Conservation (phyloP, 2,113 vertebrate species). For the human region GRCh38 chr11:79521501-79522000, state of each 20-base stretch:
- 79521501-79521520: background rate
- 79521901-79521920: background rate
- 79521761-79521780: background rate
- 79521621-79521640: background rate
- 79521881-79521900: background rate
- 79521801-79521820: background rate
- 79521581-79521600: background rate
- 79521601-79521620: background rate
- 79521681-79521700: background rate
- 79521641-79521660: background rate
- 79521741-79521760: background rate
- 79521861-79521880: background rate
- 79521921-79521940: background rate
- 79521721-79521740: background rate
- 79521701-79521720: background rate
- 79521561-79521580: background rate
- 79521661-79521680: background rate
- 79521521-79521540: background rate
- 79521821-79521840: background rate
- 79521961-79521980: background rate
- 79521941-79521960: constrained; percentile 21
- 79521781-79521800: background rate
- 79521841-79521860: background rate
- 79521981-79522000: background rate
- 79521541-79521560: background rate